Percentiles rank a stretch among this genome's conserved stretches.
phyloP scores from a whole-genome alignment of 2,113 vertebrate genomes.

The Podarcis muralis region DNA sequence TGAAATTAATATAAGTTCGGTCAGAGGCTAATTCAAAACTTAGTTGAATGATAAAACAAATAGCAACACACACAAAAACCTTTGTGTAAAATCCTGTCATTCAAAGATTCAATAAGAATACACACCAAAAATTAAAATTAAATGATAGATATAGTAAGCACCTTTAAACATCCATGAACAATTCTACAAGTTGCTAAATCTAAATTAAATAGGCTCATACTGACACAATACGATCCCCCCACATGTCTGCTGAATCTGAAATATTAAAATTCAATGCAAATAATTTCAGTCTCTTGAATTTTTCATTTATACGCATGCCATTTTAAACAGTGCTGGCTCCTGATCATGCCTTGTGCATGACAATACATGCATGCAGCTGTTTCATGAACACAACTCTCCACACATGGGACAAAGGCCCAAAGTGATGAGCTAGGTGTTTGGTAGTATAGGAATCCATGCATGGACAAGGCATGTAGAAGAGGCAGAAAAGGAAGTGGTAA shows the following conservation, averaged over 20 bases:
- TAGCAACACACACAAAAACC: background rate
- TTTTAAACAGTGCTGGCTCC: background rate
- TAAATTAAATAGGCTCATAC: background rate
- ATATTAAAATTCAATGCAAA: background rate
- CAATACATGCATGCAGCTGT: background rate
- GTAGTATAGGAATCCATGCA: background rate
- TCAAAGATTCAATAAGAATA: background rate
- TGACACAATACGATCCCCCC: background rate
- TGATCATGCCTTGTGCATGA: background rate
- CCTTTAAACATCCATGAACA: background rate
- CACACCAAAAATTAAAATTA: background rate
- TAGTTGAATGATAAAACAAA: background rate
- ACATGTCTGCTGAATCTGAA: too few species aligned
- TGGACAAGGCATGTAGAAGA: background rate
- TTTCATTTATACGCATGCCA: background rate
- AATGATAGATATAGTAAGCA: background rate
- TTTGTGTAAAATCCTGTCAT: background rate
- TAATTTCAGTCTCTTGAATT: background rate
- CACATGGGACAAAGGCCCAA: too few species aligned
- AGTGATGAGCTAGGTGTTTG: background rate
- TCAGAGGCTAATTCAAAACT: too few species aligned
- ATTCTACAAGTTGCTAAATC: background rate
- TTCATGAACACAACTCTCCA: background rate
- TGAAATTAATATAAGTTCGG: too few species aligned
- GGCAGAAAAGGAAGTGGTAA: background rate